Percentiles rank a stretch among this genome's conserved stretches.
Evolutionary conservation across 1,140 invertebrate species (phyloP).

Genomic region (Diorhabda carinulata): DNA sequence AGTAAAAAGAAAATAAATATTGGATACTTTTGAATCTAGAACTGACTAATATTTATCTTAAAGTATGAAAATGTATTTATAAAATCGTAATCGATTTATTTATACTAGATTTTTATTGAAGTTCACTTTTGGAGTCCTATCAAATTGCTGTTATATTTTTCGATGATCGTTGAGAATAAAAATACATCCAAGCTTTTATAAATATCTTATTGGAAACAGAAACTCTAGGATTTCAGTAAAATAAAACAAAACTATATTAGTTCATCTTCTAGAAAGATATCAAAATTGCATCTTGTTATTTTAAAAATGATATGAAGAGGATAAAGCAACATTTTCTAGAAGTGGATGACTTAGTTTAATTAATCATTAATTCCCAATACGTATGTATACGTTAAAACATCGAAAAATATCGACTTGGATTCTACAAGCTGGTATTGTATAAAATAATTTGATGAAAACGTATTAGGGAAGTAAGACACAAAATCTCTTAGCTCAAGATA

Average conservation of each 20-base stretch:
- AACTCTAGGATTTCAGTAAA: neutral
- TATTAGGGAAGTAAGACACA: too few species aligned
- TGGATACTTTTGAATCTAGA: neutral
- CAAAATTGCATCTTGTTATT: too few species aligned
- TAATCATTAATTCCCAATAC: too few species aligned
- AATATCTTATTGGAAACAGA: neutral
- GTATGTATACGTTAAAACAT: too few species aligned
- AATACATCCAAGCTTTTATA: neutral
- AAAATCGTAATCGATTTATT: neutral
- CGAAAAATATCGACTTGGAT: too few species aligned
- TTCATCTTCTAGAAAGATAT: too few species aligned
- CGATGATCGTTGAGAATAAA: conserved; percentile 1
- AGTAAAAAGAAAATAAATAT: neutral
- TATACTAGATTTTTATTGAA: conserved; percentile 1
- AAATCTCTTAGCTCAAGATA: too few species aligned
- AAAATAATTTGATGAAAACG: too few species aligned
- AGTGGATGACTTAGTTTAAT: too few species aligned
- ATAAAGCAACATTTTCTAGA: too few species aligned
- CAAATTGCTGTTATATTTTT: neutral
- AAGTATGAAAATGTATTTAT: neutral
- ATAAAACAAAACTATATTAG: neutral
- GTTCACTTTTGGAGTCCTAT: neutral
- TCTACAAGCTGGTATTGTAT: too few species aligned
- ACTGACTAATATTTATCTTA: neutral
- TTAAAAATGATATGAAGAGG: too few species aligned